Conservation (phyloP, 2,888 invertebrate species). For the Silvanus unidentatus region DNA sequence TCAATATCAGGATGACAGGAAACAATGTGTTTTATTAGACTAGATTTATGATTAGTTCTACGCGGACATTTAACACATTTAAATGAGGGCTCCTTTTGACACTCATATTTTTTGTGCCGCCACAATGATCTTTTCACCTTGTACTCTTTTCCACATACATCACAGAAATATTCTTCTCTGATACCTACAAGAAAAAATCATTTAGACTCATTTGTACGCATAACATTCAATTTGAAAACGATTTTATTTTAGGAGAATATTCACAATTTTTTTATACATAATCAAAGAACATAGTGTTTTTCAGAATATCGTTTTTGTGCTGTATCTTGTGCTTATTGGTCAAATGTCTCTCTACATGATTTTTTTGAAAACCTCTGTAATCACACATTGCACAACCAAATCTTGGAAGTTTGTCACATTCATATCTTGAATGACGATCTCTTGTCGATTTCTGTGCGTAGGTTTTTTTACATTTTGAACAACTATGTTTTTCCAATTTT, state of each 20-base stretch:
- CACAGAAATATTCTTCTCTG: constrained; percentile 18
- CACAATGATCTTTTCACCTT: constrained; percentile 23
- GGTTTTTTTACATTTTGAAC: constrained; percentile 18
- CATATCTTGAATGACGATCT: constrained; percentile 34
- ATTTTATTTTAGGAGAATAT: too few species aligned
- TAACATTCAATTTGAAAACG: too few species aligned
- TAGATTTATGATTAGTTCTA: constrained; percentile 31
- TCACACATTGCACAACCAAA: constrained; percentile 35
- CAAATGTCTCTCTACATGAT: constrained; percentile 35
- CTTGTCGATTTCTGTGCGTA: constrained; percentile 28
- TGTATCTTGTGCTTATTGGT: constrained; percentile 33
- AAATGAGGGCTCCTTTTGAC: constrained; percentile 20
- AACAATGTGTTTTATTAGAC: constrained; percentile 26
- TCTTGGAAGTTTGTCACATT: constrained; percentile 35
- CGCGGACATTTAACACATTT: constrained; percentile 23
- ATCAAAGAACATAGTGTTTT: constrained; percentile 12
- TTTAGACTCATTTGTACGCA: too few species aligned
- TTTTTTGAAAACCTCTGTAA: constrained; percentile 35
- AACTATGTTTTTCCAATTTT: too few species aligned
- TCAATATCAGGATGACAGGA: too few species aligned
- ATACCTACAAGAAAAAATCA: constrained; percentile 1
- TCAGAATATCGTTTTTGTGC: constrained; percentile 26
- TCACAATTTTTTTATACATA: not conserved
- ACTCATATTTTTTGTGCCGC: constrained; percentile 23
- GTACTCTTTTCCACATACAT: constrained; percentile 27